These are phyloP conservation scores for Melitaea athalia DNA, from an alignment of 2,888 invertebrate genomes.

Conservation along the genomic window DNA sequence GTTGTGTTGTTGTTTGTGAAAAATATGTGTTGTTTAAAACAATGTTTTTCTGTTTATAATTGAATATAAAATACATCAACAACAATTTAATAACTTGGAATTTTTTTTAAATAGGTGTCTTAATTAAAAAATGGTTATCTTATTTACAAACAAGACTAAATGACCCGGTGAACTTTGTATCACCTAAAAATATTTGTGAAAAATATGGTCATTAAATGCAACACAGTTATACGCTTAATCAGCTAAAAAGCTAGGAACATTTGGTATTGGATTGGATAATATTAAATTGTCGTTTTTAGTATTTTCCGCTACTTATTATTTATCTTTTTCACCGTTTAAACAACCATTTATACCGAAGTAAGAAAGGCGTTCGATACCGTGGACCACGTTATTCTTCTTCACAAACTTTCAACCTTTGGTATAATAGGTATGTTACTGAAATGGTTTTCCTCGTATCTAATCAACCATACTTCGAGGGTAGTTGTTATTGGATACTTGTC, in stretches of 20 bases:
- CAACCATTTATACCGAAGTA: not conserved
- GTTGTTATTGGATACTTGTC: not conserved
- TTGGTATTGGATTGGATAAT: no score
- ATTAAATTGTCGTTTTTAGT: no score
- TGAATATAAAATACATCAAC: no score
- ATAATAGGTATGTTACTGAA: slow-evolving; percentile 3
- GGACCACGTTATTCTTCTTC: slow-evolving; percentile 3
- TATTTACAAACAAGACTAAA: not conserved
- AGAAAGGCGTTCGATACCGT: not conserved
- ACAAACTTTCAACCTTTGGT: slow-evolving; percentile 4
- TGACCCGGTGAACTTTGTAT: no score
- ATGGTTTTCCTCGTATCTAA: slow-evolving; percentile 1
- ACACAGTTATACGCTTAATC: no score
- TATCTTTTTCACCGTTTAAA: no score
- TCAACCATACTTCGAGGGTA: not conserved
- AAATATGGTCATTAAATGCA: no score
- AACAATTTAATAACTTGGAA: not conserved
- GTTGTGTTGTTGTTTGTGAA: no score
- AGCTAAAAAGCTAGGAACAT: no score
- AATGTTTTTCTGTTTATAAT: not conserved
- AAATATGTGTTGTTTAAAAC: no score
- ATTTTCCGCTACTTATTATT: no score
- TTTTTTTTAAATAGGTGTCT: not conserved
- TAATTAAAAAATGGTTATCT: not conserved
- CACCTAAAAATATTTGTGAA: no score